These are phyloP conservation scores for Cricetomys ansorgei DNA, from an alignment of 2,113 vertebrate species.

Conservation along the genomic window DNA sequence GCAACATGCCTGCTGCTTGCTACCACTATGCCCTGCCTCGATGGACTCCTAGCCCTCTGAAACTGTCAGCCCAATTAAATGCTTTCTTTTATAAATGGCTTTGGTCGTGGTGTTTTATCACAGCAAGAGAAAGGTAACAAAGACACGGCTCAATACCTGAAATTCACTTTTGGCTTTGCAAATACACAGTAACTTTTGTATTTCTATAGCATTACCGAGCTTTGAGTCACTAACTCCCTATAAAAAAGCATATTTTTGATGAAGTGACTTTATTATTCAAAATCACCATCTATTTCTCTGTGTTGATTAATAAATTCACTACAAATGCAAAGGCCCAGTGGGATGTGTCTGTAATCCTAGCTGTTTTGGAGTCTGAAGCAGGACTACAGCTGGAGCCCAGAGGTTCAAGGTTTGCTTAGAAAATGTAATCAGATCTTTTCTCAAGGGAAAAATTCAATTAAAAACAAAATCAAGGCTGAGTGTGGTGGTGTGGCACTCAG, in stretches of 20 bases:
- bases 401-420: neutral
- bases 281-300: slow-evolving; percentile 40
- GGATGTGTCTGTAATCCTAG: too few species aligned
- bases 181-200: neutral
- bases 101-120: neutral
- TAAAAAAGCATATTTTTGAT: slow-evolving; percentile 21
- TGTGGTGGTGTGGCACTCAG: neutral
- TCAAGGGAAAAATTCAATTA: neutral
- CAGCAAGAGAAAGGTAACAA: neutral
- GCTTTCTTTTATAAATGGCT: neutral
- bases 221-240: slow-evolving; percentile 37
- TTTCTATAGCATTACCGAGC: neutral
- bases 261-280: slow-evolving; percentile 49
- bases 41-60: neutral
- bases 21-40: neutral
- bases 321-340: neutral
- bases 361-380: neutral
- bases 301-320: slow-evolving; percentile 33
- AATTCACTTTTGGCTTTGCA: slow-evolving; percentile 59
- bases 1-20: neutral
- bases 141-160: neutral
- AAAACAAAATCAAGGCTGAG: neutral
- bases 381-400: neutral
- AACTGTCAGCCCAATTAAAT: neutral
- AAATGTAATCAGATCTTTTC: neutral